Evolutionary conservation across 2,888 invertebrate species (phyloP).

Genomic region (Hemaris fuciformis): DNA sequence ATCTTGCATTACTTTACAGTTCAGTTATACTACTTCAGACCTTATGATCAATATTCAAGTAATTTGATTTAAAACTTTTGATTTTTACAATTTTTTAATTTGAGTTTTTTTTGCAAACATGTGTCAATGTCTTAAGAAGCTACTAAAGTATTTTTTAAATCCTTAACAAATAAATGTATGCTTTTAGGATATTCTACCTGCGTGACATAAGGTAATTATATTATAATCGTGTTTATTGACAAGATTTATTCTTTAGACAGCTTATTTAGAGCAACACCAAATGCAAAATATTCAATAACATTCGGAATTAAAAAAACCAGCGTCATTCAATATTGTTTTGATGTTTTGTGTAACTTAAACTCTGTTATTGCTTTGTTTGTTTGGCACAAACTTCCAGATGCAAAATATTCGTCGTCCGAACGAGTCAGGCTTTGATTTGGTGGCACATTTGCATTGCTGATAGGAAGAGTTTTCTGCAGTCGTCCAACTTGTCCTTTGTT

Average conservation of each 20-base stretch:
- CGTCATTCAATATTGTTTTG: background rate
- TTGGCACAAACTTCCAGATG: conserved; percentile 20
- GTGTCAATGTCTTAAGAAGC: no score
- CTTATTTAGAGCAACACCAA: no score
- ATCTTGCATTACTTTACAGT: background rate
- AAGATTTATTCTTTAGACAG: background rate
- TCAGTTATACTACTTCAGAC: background rate
- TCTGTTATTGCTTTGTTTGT: background rate
- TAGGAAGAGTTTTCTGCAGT: conserved; percentile 34
- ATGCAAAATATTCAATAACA: no score
- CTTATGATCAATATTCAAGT: no score
- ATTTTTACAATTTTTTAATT: background rate
- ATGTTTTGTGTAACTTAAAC: background rate
- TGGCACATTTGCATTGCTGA: conserved; percentile 54
- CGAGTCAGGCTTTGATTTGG: conserved; percentile 37
- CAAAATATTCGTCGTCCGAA: conserved; percentile 27
- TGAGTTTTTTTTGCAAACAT: background rate
- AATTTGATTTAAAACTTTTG: no score
- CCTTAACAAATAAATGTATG: background rate
- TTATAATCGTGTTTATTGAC: no score
- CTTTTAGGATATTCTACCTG: no score
- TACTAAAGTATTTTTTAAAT: background rate
- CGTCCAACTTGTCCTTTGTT: conserved; percentile 41
- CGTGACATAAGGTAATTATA: no score
- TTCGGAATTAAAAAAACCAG: background rate